These are phyloP conservation scores for Pyxicephalus adspersus DNA, from an alignment of 2,113 vertebrate genomes.

Conservation along the genomic window DNA sequence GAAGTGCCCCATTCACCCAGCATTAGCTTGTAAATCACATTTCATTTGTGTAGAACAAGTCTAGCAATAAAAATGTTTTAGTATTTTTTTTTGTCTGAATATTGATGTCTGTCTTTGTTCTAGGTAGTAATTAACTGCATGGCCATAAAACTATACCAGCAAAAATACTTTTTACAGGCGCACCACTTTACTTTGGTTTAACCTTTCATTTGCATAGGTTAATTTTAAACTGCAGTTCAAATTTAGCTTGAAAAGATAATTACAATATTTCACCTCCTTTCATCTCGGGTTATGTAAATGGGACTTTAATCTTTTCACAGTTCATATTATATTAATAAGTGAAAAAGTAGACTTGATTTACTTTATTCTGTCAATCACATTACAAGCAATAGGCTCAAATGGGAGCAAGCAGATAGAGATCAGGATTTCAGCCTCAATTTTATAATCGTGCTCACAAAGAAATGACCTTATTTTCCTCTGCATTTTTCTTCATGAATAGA, in stretches of 20 bases:
- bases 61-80: slow-evolving; percentile 50
- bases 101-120: slow-evolving; percentile 54
- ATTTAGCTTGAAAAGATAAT: slow-evolving; percentile 97
- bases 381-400: slow-evolving; percentile 61
- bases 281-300: slow-evolving; percentile 90
- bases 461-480: slow-evolving; percentile 52
- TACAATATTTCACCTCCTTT: slow-evolving; percentile 86
- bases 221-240: slow-evolving; percentile 93
- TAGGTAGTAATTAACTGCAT: slow-evolving; percentile 61
- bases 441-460: slow-evolving; percentile 52
- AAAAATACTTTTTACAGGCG: slow-evolving; percentile 66
- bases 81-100: slow-evolving; percentile 30
- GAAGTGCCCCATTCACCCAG: slow-evolving; percentile 48
- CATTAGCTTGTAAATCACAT: slow-evolving; percentile 55
- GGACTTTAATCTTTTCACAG: slow-evolving; percentile 78
- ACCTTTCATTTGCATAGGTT: slow-evolving; percentile 90
- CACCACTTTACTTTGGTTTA: slow-evolving; percentile 71
- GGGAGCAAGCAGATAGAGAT: slow-evolving; percentile 70
- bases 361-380: slow-evolving; percentile 79
- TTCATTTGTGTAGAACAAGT: slow-evolving; percentile 55
- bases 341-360: slow-evolving; percentile 75
- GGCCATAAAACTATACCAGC: slow-evolving; percentile 62
- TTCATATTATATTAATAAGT: slow-evolving; percentile 75
- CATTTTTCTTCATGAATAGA: slow-evolving; percentile 39
- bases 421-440: slow-evolving; percentile 66